Conservation (phyloP, 2,797 vertebrate genomes). For the Chromobotia macracanthus region DNA sequence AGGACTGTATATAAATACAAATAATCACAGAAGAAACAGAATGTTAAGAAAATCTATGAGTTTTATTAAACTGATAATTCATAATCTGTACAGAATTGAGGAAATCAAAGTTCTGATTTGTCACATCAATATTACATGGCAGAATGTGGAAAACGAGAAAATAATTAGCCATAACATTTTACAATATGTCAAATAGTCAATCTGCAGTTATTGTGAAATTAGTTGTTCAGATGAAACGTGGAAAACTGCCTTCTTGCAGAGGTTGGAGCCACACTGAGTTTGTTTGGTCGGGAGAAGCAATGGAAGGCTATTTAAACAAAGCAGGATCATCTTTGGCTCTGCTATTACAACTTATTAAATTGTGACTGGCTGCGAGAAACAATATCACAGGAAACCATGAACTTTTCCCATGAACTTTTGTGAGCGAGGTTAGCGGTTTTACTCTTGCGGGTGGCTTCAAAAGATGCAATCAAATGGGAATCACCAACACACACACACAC, state of each 20-base stretch:
- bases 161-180: slow-evolving; percentile 46
- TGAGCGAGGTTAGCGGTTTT: not conserved
- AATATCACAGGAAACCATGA: not conserved
- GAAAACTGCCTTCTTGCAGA: slow-evolving; percentile 29
- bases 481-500: not conserved
- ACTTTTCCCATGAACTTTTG: not conserved
- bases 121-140: slow-evolving; percentile 85
- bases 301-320: slow-evolving; percentile 36
- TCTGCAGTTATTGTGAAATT: slow-evolving; percentile 17
- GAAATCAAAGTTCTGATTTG: slow-evolving; percentile 76
- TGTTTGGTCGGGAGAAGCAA: slow-evolving; percentile 19
- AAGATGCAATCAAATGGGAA: slow-evolving; percentile 3
- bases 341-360: slow-evolving; percentile 2
- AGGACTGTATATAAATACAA: not conserved
- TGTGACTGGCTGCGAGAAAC: not conserved
- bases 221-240: slow-evolving; percentile 35
- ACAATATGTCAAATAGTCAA: slow-evolving; percentile 38
- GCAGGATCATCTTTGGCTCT: slow-evolving; percentile 45
- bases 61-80: slow-evolving; percentile 95
- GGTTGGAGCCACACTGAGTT: slow-evolving; percentile 27
- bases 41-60: slow-evolving; percentile 52
- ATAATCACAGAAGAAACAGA: not conserved
- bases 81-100: slow-evolving; percentile 90
- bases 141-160: slow-evolving; percentile 65
- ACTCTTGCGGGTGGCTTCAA: not conserved